These are phyloP conservation scores for Enteromius unitaeniatus DNA, from an alignment of 2,797 vertebrate species.

Conservation along the genomic window DNA sequence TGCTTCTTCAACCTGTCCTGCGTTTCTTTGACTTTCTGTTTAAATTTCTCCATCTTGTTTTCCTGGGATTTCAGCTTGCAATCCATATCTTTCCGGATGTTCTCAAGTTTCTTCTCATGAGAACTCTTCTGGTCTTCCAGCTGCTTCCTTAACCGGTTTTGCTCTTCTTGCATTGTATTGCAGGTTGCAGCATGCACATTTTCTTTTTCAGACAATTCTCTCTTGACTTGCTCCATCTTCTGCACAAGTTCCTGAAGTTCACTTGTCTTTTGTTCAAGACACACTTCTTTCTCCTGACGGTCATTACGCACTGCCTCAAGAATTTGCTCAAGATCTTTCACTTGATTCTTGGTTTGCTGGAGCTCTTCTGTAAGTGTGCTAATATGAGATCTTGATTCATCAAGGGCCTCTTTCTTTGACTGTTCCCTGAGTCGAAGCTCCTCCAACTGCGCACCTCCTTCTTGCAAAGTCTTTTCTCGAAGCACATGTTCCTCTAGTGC, in stretches of 20 bases:
- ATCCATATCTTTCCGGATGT: slow-evolving; percentile 82
- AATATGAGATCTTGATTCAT: slow-evolving; percentile 69
- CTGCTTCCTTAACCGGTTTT: slow-evolving; percentile 77
- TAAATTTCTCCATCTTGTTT: slow-evolving; percentile 87
- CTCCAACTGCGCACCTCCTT: slow-evolving; percentile 75
- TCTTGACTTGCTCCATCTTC: slow-evolving; percentile 77
- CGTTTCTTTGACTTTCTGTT: slow-evolving; percentile 88
- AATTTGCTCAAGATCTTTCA: slow-evolving; percentile 75
- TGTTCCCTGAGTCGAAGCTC: slow-evolving; percentile 75
- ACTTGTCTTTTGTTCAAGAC: slow-evolving; percentile 72
- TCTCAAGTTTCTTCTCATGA: slow-evolving; percentile 78
- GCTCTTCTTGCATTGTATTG: slow-evolving; percentile 76
- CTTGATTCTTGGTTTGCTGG: slow-evolving; percentile 71
- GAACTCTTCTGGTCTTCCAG: slow-evolving; percentile 76
- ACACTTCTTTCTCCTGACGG: slow-evolving; percentile 75
- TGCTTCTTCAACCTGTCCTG: slow-evolving; percentile 89
- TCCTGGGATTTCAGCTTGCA: slow-evolving; percentile 87
- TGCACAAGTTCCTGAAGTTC: slow-evolving; percentile 73
- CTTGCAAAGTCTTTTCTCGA: slow-evolving; percentile 76
- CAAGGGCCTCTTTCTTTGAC: slow-evolving; percentile 76
- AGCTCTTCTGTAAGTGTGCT: slow-evolving; percentile 75
- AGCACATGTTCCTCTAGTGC: slow-evolving; percentile 74
- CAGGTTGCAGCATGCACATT: slow-evolving; percentile 72
- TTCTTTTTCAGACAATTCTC: slow-evolving; percentile 79
- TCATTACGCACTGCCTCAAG: slow-evolving; percentile 77